Evolutionary conservation across 2,113 vertebrate species (phyloP).

Genomic region (Labeo rohita): DNA sequence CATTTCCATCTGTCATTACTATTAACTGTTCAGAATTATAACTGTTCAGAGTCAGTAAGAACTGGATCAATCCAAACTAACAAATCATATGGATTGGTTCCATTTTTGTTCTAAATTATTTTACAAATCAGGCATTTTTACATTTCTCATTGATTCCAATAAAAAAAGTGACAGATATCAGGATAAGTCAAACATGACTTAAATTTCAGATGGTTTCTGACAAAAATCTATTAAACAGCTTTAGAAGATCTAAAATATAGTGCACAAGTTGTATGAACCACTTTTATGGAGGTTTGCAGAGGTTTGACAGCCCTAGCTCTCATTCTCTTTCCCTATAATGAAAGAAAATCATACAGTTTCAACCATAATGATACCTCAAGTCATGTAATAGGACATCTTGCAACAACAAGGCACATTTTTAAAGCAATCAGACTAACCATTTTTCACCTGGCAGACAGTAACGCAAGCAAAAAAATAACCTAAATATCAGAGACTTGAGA

Average conservation of each 20-base stretch:
- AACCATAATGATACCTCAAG: neutral
- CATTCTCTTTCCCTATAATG: neutral
- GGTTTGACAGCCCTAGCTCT: neutral
- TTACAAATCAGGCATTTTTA: neutral
- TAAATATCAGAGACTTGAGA: neutral
- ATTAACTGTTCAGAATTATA: no score
- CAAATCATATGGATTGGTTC: neutral
- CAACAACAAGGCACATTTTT: neutral
- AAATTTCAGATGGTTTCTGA: neutral
- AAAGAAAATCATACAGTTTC: neutral
- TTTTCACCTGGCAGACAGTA: neutral
- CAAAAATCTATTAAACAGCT: neutral
- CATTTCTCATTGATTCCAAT: neutral
- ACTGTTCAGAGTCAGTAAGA: neutral
- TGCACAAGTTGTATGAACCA: neutral
- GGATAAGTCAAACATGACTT: neutral
- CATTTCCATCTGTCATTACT: no score
- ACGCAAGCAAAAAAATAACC: neutral
- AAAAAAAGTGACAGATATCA: neutral
- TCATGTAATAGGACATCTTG: constrained; percentile 1
- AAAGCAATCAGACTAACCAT: neutral
- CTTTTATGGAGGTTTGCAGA: neutral
- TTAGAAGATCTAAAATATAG: neutral
- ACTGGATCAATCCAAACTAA: neutral
- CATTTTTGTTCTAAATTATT: neutral